phyloP scores from a whole-genome alignment of 2,113 vertebrate species.

The Pachycephala philippinensis region DNA sequence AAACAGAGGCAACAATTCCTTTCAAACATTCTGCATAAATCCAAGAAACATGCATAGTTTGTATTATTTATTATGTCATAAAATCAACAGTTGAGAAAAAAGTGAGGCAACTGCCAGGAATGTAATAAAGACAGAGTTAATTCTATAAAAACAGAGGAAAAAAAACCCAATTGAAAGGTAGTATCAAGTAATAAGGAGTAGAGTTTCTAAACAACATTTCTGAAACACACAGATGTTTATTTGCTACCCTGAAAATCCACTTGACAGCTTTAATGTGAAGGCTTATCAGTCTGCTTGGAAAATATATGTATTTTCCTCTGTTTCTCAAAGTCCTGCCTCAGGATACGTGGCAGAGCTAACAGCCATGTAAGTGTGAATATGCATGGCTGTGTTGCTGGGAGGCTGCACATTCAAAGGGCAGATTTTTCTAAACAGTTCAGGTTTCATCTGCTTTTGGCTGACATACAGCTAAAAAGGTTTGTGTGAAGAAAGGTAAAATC shows the following conservation, averaged over 20 bases:
- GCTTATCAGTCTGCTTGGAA: constrained; percentile 37
- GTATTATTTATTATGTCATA: constrained; percentile 33
- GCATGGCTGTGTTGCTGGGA: not conserved
- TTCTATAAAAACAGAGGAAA: not conserved
- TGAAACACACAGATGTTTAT: constrained; percentile 1
- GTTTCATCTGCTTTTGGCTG: constrained; percentile 4
- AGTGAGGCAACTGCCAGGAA: not conserved
- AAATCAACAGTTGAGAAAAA: constrained; percentile 34
- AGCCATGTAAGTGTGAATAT: constrained; percentile 20
- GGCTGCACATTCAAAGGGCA: constrained; percentile 17
- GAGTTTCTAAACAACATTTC: constrained; percentile 8
- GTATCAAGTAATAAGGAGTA: not conserved
- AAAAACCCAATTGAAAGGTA: not conserved
- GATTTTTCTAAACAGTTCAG: not conserved
- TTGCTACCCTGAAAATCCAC: constrained; percentile 49
- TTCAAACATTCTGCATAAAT: constrained; percentile 2
- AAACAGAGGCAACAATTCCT: not conserved
- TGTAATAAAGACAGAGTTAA: constrained; percentile 21
- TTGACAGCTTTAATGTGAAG: constrained; percentile 44
- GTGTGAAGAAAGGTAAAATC: not conserved
- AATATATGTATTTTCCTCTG: constrained; percentile 13
- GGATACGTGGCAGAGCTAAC: constrained; percentile 30
- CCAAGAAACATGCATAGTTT: not conserved
- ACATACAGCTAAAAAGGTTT: not conserved
- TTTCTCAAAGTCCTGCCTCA: constrained; percentile 27